Evolutionary conservation across 2,888 invertebrate genomes (phyloP).

Genomic region (Saturnia japonica): DNA sequence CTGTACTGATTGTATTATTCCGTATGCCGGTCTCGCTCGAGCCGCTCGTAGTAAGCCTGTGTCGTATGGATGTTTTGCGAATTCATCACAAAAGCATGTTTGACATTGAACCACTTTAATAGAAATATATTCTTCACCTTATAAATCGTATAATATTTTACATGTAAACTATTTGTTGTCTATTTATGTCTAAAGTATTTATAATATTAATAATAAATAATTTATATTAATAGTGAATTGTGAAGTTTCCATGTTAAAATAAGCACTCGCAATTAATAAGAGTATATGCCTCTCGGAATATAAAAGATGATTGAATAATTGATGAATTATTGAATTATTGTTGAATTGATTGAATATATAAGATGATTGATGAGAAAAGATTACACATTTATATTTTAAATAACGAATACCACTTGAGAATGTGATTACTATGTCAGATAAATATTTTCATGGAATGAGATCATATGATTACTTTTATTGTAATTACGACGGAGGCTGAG

Average conservation of each 20-base stretch:
- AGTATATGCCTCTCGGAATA: too few relatives aligned
- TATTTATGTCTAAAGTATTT: too few relatives aligned
- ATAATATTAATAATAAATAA: too few relatives aligned
- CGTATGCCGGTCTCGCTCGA: slow-evolving; percentile 40
- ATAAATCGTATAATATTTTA: neutral
- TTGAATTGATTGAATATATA: too few relatives aligned
- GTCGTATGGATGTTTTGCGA: slow-evolving; percentile 42
- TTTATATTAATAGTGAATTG: too few relatives aligned
- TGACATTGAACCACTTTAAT: slow-evolving; percentile 1
- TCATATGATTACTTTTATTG: neutral
- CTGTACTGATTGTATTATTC: slow-evolving; percentile 26
- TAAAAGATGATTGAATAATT: too few relatives aligned
- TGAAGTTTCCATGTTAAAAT: too few relatives aligned
- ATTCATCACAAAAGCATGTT: slow-evolving; percentile 29
- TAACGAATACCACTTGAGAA: slow-evolving; percentile 13
- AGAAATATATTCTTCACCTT: neutral
- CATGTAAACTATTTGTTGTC: neutral
- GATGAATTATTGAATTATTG: too few relatives aligned
- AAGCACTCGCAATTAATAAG: too few relatives aligned
- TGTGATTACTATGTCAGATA: neutral
- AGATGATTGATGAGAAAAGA: too few relatives aligned
- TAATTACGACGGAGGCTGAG: neutral
- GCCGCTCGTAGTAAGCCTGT: slow-evolving; percentile 43
- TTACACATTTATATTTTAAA: neutral
- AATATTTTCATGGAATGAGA: slow-evolving; percentile 4